Percentiles rank a stretch among this genome's conserved stretches.
Evolutionary conservation across 2,888 invertebrate genomes (phyloP).

Genomic region (Aspidiotus destructor): DNA sequence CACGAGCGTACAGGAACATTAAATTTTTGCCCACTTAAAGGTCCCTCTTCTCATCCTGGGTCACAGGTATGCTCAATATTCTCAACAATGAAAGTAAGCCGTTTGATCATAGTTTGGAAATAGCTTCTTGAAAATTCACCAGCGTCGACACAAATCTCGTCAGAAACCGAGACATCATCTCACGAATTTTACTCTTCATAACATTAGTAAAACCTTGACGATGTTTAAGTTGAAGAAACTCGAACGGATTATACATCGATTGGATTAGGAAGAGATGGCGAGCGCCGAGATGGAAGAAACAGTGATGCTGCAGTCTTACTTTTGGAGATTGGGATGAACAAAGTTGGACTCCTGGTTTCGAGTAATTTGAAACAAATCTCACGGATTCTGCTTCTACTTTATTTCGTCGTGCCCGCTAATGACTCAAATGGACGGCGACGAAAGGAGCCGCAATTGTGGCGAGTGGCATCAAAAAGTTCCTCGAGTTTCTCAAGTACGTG

Average conservation of each 20-base stretch:
- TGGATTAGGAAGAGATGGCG: constrained; percentile 23
- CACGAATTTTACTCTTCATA: constrained; percentile 15
- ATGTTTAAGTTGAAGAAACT: constrained; percentile 10
- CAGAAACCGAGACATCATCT: constrained; percentile 6
- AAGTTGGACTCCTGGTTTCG: too few relatives aligned
- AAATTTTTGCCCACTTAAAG: too few relatives aligned
- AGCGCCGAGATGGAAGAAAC: constrained; percentile 7
- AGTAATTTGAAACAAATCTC: constrained; percentile 7
- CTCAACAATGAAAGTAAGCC: not conserved
- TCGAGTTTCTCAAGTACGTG: not conserved
- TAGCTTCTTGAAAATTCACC: not conserved
- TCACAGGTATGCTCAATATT: too few relatives aligned
- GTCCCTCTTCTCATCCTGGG: too few relatives aligned
- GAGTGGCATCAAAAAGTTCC: not conserved
- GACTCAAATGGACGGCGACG: constrained; percentile 5
- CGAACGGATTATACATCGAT: constrained; percentile 5
- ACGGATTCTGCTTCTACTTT: too few relatives aligned
- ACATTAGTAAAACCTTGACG: constrained; percentile 12
- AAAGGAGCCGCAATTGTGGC: not conserved
- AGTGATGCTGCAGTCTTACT: constrained; percentile 6
- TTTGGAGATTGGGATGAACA: not conserved
- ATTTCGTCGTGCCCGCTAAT: not conserved
- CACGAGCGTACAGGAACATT: too few relatives aligned
- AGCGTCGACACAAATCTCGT: not conserved
- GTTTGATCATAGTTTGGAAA: not conserved